Evolutionary conservation across 2,888 invertebrate species (phyloP), one percentile per base, ranked within the genome.

Genomic region (Caprella mutica): DNA sequence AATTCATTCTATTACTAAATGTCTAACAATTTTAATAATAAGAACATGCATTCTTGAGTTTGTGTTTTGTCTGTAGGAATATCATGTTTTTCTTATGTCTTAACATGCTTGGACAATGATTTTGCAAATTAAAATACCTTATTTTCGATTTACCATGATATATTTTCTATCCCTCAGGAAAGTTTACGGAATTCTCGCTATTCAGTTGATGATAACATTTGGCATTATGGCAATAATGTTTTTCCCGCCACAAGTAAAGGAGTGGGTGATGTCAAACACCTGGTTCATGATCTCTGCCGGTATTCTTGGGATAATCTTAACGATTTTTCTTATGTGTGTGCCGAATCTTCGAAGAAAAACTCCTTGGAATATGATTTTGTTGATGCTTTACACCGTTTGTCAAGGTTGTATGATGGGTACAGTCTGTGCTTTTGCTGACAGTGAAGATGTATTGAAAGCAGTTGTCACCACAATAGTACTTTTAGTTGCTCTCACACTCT

Each of bases 381-480:
- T 96, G 52, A 79, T 79, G 19, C 69, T 93, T 9, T 94, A 96
- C 74, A 91, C 90, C 0, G 29, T 83, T 0, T 86, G 87, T 0
- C 84, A 90, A 74, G 80, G 84, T 55, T 86, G 93, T 71, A 72
- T 93, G 61, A 75, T 96, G 46, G 91, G 85, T 0, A 74, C 81
- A 42, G 76, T 81, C 1, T 77, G 89, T 9, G 81, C 84, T 42
- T 75, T 76, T 9, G 85, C 82, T 69, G 64, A 77, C 1, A 75
- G 77, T 0, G 72, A 78, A n/a, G 82, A 81, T 73, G 85, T 86
- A 42, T 70, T 91, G 69, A 79, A 90, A 77, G 94, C 93, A 0
- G 85, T 86, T n/a, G 91, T 88, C 1, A 83, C 92, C 55, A 91
- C 91, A 12, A 82, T 87, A 12, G 84, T 81, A 0, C 83, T 94